phyloP scores from a whole-genome alignment of 2,113 vertebrate genomes.

The Phyllostomus discolor region DNA sequence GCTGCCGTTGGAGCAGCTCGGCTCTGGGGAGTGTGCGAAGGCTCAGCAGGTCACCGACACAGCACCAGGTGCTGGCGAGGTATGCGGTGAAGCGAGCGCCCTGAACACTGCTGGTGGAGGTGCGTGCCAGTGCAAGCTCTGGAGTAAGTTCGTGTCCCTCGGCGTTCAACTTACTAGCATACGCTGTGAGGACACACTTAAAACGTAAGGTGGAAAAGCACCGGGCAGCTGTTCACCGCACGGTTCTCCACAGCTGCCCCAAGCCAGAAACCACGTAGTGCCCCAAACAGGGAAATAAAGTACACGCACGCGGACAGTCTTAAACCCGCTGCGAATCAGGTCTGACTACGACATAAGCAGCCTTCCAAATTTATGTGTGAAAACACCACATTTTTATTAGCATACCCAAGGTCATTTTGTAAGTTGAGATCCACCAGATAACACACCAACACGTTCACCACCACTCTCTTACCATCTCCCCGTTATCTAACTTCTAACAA shows the following conservation, averaged over 20 bases:
- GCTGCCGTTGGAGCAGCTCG: background rate
- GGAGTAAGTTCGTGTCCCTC: background rate
- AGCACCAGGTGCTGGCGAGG: background rate
- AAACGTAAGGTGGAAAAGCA: background rate
- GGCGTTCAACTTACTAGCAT: background rate
- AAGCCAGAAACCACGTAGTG: background rate
- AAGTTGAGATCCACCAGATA: background rate
- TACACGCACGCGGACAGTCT: background rate
- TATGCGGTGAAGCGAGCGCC: background rate
- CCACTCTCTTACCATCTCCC: background rate
- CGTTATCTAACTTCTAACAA: conserved; percentile 5
- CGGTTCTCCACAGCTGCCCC: background rate
- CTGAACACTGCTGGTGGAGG: background rate
- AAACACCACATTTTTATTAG: background rate
- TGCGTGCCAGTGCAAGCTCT: background rate
- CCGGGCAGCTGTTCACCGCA: background rate
- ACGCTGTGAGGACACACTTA: background rate
- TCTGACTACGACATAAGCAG: background rate
- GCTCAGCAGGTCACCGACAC: background rate
- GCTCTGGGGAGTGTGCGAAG: background rate
- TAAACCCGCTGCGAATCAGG: background rate
- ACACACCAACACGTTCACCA: background rate
- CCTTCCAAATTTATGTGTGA: background rate
- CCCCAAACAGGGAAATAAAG: background rate
- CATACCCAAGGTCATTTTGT: background rate